Conservation (phyloP, 2,888 invertebrate genomes). For the Nebria brevicollis region DNA sequence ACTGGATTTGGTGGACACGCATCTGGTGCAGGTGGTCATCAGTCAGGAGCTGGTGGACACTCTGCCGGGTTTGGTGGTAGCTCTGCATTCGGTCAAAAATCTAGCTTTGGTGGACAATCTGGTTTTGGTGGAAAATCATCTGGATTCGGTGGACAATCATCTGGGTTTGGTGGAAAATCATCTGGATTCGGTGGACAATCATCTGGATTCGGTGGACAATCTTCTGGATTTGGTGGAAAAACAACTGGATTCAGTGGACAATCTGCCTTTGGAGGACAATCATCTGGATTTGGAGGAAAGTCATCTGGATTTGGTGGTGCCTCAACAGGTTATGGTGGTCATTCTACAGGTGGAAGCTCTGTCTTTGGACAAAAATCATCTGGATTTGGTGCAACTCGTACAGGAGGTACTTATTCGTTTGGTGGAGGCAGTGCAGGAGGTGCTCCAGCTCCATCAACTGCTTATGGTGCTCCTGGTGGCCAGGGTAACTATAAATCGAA, state of each 20-base stretch:
- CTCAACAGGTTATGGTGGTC: neutral
- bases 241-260: neutral
- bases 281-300: neutral
- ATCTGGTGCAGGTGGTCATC: constrained; percentile 13
- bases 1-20: neutral
- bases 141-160: constrained; percentile 13
- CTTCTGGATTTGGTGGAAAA: constrained; percentile 17
- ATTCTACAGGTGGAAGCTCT: neutral
- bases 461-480: neutral
- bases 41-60: constrained; percentile 2
- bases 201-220: constrained; percentile 12
- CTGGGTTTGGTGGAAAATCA: neutral
- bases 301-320: neutral
- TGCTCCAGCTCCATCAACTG: neutral
- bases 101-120: neutral
- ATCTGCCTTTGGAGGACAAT: neutral
- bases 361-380: neutral
- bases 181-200: constrained; percentile 8
- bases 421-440: neutral
- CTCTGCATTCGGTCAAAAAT: neutral
- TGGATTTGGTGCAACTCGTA: neutral
- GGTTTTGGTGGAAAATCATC: constrained; percentile 11
- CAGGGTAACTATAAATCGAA: constrained; percentile 21
- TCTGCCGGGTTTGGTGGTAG: constrained; percentile 3
- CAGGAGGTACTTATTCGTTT: neutral